Evolutionary conservation across 2,888 invertebrate species (phyloP).

Genomic region (Euzetes globulus): DNA sequence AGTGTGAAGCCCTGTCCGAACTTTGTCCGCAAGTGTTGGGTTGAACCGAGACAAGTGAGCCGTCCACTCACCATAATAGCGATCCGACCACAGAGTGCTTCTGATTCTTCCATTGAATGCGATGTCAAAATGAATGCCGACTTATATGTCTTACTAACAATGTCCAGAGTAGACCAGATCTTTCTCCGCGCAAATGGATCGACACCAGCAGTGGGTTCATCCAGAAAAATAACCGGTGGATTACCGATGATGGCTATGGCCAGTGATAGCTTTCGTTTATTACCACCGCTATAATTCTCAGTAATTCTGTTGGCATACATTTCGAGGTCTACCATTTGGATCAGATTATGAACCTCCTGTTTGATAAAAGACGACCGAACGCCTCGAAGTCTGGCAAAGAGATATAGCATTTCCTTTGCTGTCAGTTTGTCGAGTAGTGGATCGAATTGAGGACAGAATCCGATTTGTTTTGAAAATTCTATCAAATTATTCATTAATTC

Average conservation of each 20-base stretch:
- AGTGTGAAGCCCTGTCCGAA: slow-evolving; percentile 55
- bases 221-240: slow-evolving; percentile 39
- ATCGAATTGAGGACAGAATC: slow-evolving; percentile 84
- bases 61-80: slow-evolving; percentile 74
- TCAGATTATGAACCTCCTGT: slow-evolving; percentile 33
- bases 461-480: slow-evolving; percentile 31
- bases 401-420: slow-evolving; percentile 37
- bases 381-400: slow-evolving; percentile 39
- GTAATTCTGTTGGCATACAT: slow-evolving; percentile 38
- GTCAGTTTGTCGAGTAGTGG: slow-evolving; percentile 58
- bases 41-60: slow-evolving; percentile 65
- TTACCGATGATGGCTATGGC: slow-evolving; percentile 38
- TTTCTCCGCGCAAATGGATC: slow-evolving; percentile 42
- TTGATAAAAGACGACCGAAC: slow-evolving; percentile 29
- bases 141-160: slow-evolving; percentile 37
- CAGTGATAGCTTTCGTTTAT: slow-evolving; percentile 39
- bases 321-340: slow-evolving; percentile 36
- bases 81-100: slow-evolving; percentile 67
- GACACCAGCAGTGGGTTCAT: slow-evolving; percentile 42
- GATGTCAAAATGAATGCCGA: slow-evolving; percentile 59
- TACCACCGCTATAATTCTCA: slow-evolving; percentile 40
- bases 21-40: slow-evolving; percentile 67
- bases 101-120: slow-evolving; percentile 71
- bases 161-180: slow-evolving; percentile 40
- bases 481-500: background rate